Conservation (phyloP, 2,888 invertebrate species). For the Amaurobius ferox region DNA sequence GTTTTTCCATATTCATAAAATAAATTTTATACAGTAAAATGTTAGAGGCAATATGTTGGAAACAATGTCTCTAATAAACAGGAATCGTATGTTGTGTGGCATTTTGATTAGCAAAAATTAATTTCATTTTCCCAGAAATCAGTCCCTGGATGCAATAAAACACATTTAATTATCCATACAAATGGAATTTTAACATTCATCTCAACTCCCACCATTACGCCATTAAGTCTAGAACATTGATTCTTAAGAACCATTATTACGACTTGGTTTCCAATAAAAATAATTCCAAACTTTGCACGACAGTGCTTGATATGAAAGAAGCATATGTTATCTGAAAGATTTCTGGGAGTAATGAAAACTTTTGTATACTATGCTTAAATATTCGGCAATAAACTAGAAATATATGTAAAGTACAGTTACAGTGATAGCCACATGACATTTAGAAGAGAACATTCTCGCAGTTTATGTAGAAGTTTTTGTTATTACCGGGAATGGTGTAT, state of each 20-base stretch:
- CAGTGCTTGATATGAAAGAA: background rate
- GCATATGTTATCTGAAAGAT: background rate
- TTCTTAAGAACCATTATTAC: background rate
- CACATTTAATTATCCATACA: too few relatives aligned
- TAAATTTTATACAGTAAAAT: too few relatives aligned
- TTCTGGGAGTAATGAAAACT: background rate
- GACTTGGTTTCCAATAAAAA: background rate
- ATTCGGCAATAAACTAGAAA: background rate
- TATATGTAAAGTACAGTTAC: background rate
- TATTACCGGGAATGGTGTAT: background rate
- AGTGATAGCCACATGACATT: background rate
- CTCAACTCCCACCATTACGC: too few relatives aligned
- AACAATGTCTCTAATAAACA: too few relatives aligned
- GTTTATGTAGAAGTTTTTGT: background rate
- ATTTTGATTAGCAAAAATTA: too few relatives aligned
- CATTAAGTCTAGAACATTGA: too few relatives aligned
- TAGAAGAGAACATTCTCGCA: background rate
- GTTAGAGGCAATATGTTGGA: too few relatives aligned
- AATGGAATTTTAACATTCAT: too few relatives aligned
- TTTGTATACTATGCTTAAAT: background rate
- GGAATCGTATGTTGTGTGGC: too few relatives aligned
- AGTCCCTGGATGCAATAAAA: too few relatives aligned
- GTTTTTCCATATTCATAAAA: too few relatives aligned
- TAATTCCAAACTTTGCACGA: background rate
- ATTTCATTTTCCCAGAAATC: too few relatives aligned